Percentiles rank a stretch among this genome's conserved stretches.
Conservation (phyloP, 2,888 invertebrate genomes). For the Cinara cedri region DNA sequence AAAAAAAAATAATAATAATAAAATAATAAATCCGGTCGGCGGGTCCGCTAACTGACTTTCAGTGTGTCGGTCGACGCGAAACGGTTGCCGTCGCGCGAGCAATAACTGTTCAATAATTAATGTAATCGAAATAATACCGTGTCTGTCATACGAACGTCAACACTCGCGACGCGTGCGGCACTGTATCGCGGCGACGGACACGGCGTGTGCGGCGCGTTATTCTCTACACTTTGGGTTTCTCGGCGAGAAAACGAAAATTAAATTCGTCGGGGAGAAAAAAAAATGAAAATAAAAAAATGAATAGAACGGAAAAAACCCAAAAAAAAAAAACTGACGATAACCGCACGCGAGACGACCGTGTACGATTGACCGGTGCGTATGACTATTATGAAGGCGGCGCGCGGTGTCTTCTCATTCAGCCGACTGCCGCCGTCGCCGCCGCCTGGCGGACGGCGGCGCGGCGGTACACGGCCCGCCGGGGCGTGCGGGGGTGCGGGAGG, state of each 20-base stretch:
- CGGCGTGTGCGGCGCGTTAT: neutral
- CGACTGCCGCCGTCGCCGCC: slow-evolving; percentile 45
- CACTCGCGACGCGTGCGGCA: neutral
- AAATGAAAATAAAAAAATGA: slow-evolving; percentile 1
- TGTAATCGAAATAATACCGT: too few species aligned
- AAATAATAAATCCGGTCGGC: too few species aligned
- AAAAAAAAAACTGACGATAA: slow-evolving; percentile 50
- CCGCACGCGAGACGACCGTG: slow-evolving; percentile 54
- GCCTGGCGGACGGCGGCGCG: neutral
- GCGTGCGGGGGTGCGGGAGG: slow-evolving; percentile 60
- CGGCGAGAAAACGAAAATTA: too few species aligned
- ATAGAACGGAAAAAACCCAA: slow-evolving; percentile 32
- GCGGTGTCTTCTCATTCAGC: slow-evolving; percentile 51
- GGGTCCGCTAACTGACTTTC: too few species aligned
- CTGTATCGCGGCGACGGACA: slow-evolving; percentile 1
- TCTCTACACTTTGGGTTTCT: slow-evolving; percentile 4
- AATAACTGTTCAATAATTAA: too few species aligned
- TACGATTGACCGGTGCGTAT: slow-evolving; percentile 55
- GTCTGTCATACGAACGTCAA: neutral
- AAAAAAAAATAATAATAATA: too few species aligned
- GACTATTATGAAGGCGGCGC: slow-evolving; percentile 56
- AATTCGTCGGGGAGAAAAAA: neutral
- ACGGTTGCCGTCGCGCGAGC: too few species aligned
- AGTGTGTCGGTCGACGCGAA: too few species aligned
- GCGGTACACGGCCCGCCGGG: too few species aligned